A percentile compares a stretch with the other conserved stretches of the same genome.
These are phyloP conservation scores for Gymnocephalus cernua DNA, from an alignment of 2,113 vertebrate genomes.

Conservation along the genomic window DNA sequence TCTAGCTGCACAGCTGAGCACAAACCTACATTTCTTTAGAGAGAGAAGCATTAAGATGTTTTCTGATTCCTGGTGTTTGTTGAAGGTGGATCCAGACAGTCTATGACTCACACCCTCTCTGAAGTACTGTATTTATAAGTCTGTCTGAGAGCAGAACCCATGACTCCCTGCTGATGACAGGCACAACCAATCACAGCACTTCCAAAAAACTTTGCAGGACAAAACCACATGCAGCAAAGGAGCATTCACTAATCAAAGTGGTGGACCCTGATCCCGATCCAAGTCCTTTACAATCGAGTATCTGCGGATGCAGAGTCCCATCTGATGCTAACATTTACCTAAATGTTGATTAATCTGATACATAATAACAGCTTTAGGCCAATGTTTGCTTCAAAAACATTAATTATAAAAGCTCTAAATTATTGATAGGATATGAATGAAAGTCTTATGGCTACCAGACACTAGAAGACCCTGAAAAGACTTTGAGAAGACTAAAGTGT, in stretches of 20 bases:
- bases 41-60: background rate
- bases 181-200: background rate
- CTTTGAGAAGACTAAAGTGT: too few relatives aligned
- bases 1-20: background rate
- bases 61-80: slow-evolving; percentile 3
- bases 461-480: too few relatives aligned
- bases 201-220: background rate
- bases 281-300: background rate
- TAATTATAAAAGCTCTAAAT: too few relatives aligned
- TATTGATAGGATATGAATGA: too few relatives aligned
- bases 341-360: background rate
- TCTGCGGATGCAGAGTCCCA: background rate
- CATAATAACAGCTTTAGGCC: background rate
- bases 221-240: background rate
- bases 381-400: too few relatives aligned
- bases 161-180: slow-evolving; percentile 42
- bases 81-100: background rate
- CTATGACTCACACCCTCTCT: slow-evolving; percentile 10
- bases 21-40: background rate
- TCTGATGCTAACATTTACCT: background rate
- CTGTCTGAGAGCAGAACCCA: slow-evolving; percentile 28
- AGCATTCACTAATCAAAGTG: background rate
- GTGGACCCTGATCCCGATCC: background rate
- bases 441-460: too few relatives aligned
- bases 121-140: slow-evolving; percentile 31